These are phyloP conservation scores for Drosophila neocordata DNA, from an alignment of 1,140 invertebrate genomes.

Conservation along the genomic window DNA sequence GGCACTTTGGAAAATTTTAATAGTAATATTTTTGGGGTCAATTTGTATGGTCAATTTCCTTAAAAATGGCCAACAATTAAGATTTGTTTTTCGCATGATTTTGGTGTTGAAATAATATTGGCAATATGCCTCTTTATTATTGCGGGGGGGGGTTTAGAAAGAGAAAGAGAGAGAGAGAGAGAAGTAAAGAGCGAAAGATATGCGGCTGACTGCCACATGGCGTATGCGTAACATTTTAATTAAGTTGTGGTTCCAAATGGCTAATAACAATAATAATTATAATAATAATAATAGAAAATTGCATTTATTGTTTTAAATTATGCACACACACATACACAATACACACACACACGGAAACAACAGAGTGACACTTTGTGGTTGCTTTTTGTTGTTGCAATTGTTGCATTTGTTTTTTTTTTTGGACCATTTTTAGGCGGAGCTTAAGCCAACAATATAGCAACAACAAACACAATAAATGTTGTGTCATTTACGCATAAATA, in stretches of 20 bases:
- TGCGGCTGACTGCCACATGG: constrained; percentile 28
- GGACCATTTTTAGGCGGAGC: constrained; percentile 2
- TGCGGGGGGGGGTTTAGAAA: too few relatives aligned
- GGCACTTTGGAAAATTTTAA: not conserved
- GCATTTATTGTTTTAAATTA: constrained; percentile 62
- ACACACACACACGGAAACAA: constrained; percentile 26
- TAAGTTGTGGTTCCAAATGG: constrained; percentile 59
- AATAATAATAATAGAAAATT: constrained; percentile 53
- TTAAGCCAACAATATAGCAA: constrained; percentile 6
- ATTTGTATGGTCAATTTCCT: constrained; percentile 9
- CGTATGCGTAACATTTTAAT: constrained; percentile 69
- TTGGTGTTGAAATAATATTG: constrained; percentile 21
- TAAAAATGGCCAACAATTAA: constrained; percentile 18
- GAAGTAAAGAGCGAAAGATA: not conserved
- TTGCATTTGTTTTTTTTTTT: constrained; percentile 2
- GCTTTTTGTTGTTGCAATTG: not conserved
- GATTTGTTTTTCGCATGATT: not conserved
- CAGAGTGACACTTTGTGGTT: constrained; percentile 43
- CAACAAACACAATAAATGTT: not conserved
- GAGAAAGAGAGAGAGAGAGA: not conserved
- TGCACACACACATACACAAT: constrained; percentile 38
- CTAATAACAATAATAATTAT: constrained; percentile 24
- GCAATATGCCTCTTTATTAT: not conserved
- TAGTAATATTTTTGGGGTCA: not conserved
- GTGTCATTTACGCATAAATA: constrained; percentile 7